A percentile compares a stretch with the other conserved stretches of the same genome.
phyloP scores from a whole-genome alignment of 2,888 invertebrate species.

The Chelonus formosanus region DNA sequence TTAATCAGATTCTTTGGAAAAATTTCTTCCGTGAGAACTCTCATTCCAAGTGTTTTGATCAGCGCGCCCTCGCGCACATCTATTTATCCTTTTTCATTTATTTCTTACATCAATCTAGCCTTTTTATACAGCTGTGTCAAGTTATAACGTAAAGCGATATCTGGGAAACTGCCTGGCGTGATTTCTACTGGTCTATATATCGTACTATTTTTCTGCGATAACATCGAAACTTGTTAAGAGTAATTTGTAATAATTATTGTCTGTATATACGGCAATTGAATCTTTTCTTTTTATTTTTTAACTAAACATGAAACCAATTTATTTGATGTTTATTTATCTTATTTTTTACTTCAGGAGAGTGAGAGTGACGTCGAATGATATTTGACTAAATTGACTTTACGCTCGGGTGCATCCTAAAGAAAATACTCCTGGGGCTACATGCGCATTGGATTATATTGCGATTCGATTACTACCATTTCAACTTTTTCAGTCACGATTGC shows the following conservation, averaged over 20 bases:
- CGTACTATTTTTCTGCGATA: no score
- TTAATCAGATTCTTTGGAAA: slow-evolving; percentile 59
- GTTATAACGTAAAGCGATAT: not conserved
- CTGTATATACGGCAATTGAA: no score
- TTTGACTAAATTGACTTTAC: slow-evolving; percentile 40
- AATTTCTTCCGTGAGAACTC: slow-evolving; percentile 64
- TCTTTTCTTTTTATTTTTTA: not conserved
- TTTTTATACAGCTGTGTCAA: slow-evolving; percentile 4
- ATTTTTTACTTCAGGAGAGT: not conserved
- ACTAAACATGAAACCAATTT: no score
- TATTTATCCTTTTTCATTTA: slow-evolving; percentile 35
- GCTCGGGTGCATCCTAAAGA: slow-evolving; percentile 34
- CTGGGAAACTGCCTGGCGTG: not conserved
- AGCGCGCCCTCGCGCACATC: slow-evolving; percentile 11
- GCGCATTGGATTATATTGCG: slow-evolving; percentile 35
- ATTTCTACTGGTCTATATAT: not conserved
- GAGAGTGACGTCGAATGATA: slow-evolving; percentile 26
- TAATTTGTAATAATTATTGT: no score
- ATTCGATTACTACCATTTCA: slow-evolving; percentile 34
- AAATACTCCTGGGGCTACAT: slow-evolving; percentile 27
- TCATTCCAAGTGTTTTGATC: slow-evolving; percentile 19
- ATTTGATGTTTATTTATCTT: not conserved
- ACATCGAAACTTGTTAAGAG: no score
- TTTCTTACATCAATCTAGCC: slow-evolving; percentile 17
- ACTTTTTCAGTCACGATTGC: slow-evolving; percentile 15